phyloP scores from a whole-genome alignment of 2,888 invertebrate genomes.

The Ichneumon xanthorius region DNA sequence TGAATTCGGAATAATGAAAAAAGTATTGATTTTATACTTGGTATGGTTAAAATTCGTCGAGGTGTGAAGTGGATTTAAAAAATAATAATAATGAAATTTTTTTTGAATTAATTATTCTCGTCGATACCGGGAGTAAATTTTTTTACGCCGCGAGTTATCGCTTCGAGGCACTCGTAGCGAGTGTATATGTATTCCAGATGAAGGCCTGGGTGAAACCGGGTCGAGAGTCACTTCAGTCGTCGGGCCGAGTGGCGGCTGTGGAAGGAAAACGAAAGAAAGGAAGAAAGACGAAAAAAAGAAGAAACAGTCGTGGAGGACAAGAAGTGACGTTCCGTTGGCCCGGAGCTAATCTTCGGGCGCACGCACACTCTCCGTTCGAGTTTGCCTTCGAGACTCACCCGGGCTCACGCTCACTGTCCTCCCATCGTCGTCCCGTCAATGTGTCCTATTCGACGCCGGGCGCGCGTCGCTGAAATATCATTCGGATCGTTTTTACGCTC shows the following conservation, averaged over 20 bases:
- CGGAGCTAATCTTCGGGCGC: conserved; percentile 55
- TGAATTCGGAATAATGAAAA: not conserved
- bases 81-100: not conserved
- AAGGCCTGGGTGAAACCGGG: conserved; percentile 61
- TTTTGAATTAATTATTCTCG: conserved; percentile 30
- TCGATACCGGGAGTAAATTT: conserved; percentile 16
- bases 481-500: conserved; percentile 48
- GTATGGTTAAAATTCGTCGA: not conserved
- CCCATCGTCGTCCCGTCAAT: conserved; percentile 21
- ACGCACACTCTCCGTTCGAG: conserved; percentile 32
- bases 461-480: conserved; percentile 44
- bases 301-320: conserved; percentile 42
- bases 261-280: conserved; percentile 25
- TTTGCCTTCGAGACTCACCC: conserved; percentile 24
- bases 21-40: not conserved
- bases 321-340: conserved; percentile 55
- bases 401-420: conserved; percentile 13
- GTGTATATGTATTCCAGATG: conserved; percentile 41
- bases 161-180: conserved; percentile 3
- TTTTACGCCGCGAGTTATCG: conserved; percentile 25
- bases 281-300: conserved; percentile 9
- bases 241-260: conserved; percentile 46
- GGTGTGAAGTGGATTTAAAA: not conserved
- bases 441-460: conserved; percentile 40
- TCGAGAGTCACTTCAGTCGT: conserved; percentile 63